Evolutionary conservation across 30 jellyfish, hydroid and myxozoan genomes (phyloP), one percentile per base, ranked within the genome.

Genomic region (Turritopsis rubra): DNA sequence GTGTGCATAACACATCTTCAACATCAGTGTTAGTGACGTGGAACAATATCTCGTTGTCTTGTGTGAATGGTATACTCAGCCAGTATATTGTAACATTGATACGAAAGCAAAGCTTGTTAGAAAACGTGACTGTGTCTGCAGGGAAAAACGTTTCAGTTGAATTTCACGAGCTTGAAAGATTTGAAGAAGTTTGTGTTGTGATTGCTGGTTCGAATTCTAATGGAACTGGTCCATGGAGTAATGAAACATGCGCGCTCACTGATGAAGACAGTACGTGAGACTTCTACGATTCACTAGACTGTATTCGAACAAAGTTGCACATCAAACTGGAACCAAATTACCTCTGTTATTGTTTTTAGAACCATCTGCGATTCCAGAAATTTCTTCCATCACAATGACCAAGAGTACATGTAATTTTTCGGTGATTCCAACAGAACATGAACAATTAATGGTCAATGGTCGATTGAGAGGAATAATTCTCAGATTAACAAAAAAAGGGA

Each of bases 141-240:
- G n/a, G 60, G 52, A 3, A 22, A 26, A 19, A 72, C 1, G 31
- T 20, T 22, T 26, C 81, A 0, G 31, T 8, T 26, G 31, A 18
- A 19, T 72, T 72, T 7, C 22, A 16, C 31, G n/a, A 22, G 23
- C 52, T 72, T 41, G 20, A 72, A 17, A 72, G 52, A 22, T 72
- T 17, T 22, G 81, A 72, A 22, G 3, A 72, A 8, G 22, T 72
- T 16, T 72, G 81, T 72, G 31, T 23, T 22, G 30, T 16, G n/a
- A 53, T 72, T 18, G 81, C 81, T 72, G 81, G 31, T 16, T 72
- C 81, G n/a, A 72, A 72, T 22, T 1, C 52, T 22, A 19, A 72
- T 22, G 81, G 81, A 72, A 72, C 81, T 26, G 81, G 81, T 26
- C 81, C 81, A 18, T 72, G 31, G 23, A 22, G 81, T 8, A 18